These are phyloP conservation scores for Heliconius hewitsoni DNA, from an alignment of 1,140 invertebrate genomes.

Conservation along the genomic window DNA sequence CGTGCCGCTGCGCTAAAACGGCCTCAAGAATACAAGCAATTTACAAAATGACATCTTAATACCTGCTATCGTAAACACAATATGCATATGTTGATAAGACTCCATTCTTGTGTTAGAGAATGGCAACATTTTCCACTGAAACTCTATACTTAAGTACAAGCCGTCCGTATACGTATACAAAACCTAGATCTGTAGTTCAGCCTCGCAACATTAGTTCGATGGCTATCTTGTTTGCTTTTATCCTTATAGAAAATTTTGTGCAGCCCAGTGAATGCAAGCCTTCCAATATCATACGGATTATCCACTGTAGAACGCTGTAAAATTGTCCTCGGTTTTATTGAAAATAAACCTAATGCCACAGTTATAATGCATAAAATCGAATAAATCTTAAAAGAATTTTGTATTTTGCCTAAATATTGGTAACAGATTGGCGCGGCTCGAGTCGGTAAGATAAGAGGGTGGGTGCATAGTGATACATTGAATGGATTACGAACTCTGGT, in stretches of 20 bases:
- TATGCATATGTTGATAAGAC: background rate
- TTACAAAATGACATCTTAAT: background rate
- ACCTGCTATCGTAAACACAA: background rate
- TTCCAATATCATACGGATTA: constrained; percentile 80
- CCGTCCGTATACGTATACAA: constrained; percentile 19
- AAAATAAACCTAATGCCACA: constrained; percentile 51
- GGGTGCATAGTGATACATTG: constrained; percentile 74
- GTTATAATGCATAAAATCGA: constrained; percentile 54
- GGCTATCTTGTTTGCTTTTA: constrained; percentile 81
- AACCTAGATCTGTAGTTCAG: constrained; percentile 37
- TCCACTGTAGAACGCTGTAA: constrained; percentile 74
- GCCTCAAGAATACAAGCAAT: background rate
- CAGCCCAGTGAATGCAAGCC: constrained; percentile 78
- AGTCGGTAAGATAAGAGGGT: constrained; percentile 71
- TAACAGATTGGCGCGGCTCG: constrained; percentile 75
- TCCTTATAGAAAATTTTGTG: constrained; percentile 81
- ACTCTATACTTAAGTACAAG: background rate
- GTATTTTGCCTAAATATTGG: constrained; percentile 80
- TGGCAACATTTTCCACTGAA: background rate
- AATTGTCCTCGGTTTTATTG: constrained; percentile 45
- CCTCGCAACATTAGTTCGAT: constrained; percentile 69
- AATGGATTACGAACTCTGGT: constrained; percentile 70
- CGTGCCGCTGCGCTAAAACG: no score
- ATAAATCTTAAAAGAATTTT: constrained; percentile 52
- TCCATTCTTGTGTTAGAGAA: background rate